These are phyloP conservation scores for Ornithorhynchus anatinus DNA, from an alignment of 2,113 vertebrate genomes.

Conservation along the genomic window DNA sequence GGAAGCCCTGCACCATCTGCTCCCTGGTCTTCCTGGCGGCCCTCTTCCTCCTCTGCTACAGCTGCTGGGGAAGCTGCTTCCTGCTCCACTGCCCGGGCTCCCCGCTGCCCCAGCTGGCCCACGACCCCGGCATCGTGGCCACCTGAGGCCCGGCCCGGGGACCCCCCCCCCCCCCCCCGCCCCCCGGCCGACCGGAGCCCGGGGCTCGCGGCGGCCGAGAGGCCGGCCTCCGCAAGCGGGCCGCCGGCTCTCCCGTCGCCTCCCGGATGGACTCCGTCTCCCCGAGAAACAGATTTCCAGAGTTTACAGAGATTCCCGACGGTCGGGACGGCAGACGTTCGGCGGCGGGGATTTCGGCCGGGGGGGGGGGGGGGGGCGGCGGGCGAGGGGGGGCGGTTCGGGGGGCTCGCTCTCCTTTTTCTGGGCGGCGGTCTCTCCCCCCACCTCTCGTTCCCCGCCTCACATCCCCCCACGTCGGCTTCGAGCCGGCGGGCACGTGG, in stretches of 20 bases:
- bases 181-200: neutral
- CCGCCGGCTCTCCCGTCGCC: neutral
- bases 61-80: slow-evolving; percentile 99
- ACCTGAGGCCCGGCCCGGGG: slow-evolving; percentile 72
- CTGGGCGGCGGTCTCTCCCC: no score
- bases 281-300: no score
- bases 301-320: no score
- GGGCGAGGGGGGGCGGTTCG: rapidly evolving
- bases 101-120: slow-evolving; percentile 86
- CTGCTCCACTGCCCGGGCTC: slow-evolving; percentile 96
- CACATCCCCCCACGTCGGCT: no score
- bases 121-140: slow-evolving; percentile 91
- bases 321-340: no score
- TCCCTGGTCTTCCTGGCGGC: slow-evolving; percentile 98
- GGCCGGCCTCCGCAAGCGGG: rapidly evolving
- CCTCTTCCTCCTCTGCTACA: slow-evolving; percentile 97
- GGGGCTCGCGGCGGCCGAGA: neutral
- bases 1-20: slow-evolving; percentile 99
- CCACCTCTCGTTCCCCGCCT: no score
- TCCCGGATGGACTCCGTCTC: neutral
- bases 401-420: no score
- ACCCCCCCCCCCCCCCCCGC: neutral
- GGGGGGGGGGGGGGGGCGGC: neutral
- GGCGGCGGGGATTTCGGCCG: neutral
- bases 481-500: no score